Conservation (phyloP, 1,140 invertebrate species). For the Drosophila ironensis region DNA sequence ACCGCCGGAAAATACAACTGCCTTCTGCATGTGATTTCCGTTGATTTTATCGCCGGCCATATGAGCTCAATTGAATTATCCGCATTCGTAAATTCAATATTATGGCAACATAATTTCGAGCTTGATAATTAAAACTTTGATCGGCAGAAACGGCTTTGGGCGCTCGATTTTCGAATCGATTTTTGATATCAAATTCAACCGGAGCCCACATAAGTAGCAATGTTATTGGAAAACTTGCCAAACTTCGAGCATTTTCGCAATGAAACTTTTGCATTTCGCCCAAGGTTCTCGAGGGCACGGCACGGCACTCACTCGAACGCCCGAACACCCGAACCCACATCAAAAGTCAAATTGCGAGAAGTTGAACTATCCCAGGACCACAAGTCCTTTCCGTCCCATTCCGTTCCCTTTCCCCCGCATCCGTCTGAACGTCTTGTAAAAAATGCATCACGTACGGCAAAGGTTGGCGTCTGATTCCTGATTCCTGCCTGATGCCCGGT, state of each 20-base stretch:
- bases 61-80: constrained; percentile 15
- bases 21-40: background rate
- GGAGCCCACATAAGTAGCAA: constrained; percentile 1
- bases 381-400: constrained; percentile 1
- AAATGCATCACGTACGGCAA: constrained; percentile 72
- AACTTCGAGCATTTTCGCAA: constrained; percentile 37
- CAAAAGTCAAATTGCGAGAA: constrained; percentile 70
- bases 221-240: constrained; percentile 38
- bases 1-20: background rate
- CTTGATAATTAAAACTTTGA: constrained; percentile 10
- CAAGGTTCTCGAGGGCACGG: constrained; percentile 51
- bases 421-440: constrained; percentile 42
- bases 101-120: constrained; percentile 12
- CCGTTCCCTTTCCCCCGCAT: constrained; percentile 11
- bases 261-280: constrained; percentile 35
- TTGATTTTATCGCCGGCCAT: background rate
- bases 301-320: too few relatives aligned
- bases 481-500: constrained; percentile 2
- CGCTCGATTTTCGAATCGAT: background rate
- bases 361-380: constrained; percentile 46
- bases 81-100: constrained; percentile 9
- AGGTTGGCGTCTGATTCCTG: constrained; percentile 40
- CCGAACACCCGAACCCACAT: constrained; percentile 52
- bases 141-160: too few relatives aligned
- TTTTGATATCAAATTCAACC: constrained; percentile 15